Conservation (phyloP, 2,113 vertebrate species). For the Phodopus roborovskii region DNA sequence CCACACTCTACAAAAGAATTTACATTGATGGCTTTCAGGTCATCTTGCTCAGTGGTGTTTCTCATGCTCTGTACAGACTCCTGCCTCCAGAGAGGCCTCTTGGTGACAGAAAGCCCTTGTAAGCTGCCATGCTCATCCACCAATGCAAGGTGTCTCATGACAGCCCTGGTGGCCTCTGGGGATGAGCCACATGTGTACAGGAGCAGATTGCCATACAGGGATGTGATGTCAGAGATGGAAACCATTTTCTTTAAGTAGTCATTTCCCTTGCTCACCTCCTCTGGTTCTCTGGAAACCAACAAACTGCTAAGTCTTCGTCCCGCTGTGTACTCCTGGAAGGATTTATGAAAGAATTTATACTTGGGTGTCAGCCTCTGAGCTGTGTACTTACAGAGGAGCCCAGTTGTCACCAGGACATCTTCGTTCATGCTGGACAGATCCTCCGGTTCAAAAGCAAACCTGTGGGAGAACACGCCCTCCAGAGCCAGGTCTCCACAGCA, state of each 20-base stretch:
- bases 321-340: conserved; percentile 82
- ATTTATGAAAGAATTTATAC: conserved; percentile 82
- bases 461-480: conserved; percentile 76
- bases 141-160: conserved; percentile 71
- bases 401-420: conserved; percentile 68
- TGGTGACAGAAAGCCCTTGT: background rate
- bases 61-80: conserved; percentile 18
- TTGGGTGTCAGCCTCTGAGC: conserved; percentile 75
- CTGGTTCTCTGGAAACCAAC: conserved; percentile 64
- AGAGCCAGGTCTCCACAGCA: conserved; percentile 80
- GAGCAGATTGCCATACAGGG: conserved; percentile 80
- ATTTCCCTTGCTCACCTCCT: conserved; percentile 58
- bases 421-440: conserved; percentile 64
- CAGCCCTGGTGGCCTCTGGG: conserved; percentile 58
- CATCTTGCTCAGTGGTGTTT: conserved; percentile 51
- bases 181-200: conserved; percentile 82
- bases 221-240: conserved; percentile 74
- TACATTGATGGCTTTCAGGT: conserved; percentile 30
- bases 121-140: conserved; percentile 56
- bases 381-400: conserved; percentile 81
- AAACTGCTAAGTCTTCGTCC: conserved; percentile 78
- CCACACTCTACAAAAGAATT: conserved; percentile 79
- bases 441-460: conserved; percentile 78
- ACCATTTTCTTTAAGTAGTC: conserved; percentile 71
- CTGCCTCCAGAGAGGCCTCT: conserved; percentile 63